Base-by-base conservation (phyloP, 1,140 invertebrate species). In the Orius insidiosus region DNA sequence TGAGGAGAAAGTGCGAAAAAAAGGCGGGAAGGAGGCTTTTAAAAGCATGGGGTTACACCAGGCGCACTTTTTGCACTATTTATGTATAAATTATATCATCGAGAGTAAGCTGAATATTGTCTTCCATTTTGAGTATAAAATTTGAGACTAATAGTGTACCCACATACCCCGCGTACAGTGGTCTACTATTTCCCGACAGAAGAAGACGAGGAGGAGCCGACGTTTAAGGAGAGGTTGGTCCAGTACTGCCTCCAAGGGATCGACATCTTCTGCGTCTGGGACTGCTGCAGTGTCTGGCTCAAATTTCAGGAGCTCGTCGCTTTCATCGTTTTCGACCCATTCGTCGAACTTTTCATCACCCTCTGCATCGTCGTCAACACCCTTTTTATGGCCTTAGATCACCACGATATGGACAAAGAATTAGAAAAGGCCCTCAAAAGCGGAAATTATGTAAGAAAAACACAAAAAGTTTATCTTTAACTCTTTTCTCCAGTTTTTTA, bases 351-450 rank as follows among this genome's bases (percentile, higher is more conserved):
- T 50, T 96, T 97, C 66, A 97, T 98, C 61, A 97, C 92, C 5
- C 70, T 97, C 34, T 97, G 92, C 66, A 98, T 98, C 66, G 85
- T 96, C 43, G 85, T 95, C 52, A 98, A 98, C 61, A 98, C 94
- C 1, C 69, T 93, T 46, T 97, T 97, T 68, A 97, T 98, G 93
- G 92, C 90, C 8, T 68, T 95, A 61, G 93, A 97, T 67, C 88
- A 95, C 60, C 82, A 95, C 64, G 80, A 87, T 49, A 95, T 94
- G 87, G 76, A 89, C 60, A 75, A 73, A 58, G 76, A 83, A 58
- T 78, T 90, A 72, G 80, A 85, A 42, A 73, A 66, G 46, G 73
- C 85, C n/a, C 72, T 93, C 35, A 83, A 86, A 63, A 82, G 75
- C 57, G 89, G 87, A 58, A 98, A 98, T 62, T 90, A 92, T 68